Conservation (phyloP, 1,140 invertebrate species). For the Bombyx mandarina region DNA sequence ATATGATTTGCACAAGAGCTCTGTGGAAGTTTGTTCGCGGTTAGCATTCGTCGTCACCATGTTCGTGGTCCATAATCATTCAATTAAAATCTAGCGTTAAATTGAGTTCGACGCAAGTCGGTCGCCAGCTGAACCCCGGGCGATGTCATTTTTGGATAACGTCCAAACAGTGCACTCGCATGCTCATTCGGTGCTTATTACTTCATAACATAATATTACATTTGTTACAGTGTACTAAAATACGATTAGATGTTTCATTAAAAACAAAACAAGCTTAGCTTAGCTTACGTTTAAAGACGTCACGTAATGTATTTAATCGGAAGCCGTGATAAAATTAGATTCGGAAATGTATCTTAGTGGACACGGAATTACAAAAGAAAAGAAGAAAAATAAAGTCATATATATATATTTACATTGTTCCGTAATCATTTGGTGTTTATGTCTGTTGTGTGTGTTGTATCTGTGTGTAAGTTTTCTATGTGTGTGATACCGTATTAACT, state of each 20-base stretch:
- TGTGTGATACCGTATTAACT: not conserved
- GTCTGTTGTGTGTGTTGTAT: conserved; percentile 10
- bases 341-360: conserved; percentile 6
- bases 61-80: too few species aligned
- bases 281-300: conserved; percentile 13
- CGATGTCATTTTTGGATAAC: conserved; percentile 14
- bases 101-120: not conserved
- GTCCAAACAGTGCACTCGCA: conserved; percentile 41
- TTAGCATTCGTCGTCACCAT: too few species aligned
- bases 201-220: conserved; percentile 27
- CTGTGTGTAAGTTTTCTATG: conserved; percentile 1
- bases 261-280: conserved; percentile 44
- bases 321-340: conserved; percentile 2
- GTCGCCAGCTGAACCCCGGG: not conserved
- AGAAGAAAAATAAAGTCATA: conserved; percentile 14
- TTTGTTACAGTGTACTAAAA: conserved; percentile 26
- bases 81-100: too few species aligned
- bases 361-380: conserved; percentile 7
- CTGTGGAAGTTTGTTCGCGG: too few species aligned
- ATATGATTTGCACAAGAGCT: too few species aligned
- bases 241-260: conserved; percentile 30
- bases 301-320: conserved; percentile 10
- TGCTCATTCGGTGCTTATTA: conserved; percentile 51
- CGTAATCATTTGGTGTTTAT: not conserved
- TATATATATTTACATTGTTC: conserved; percentile 16